Conservation (phyloP, 2,113 vertebrate genomes). For the Marmota monax region DNA sequence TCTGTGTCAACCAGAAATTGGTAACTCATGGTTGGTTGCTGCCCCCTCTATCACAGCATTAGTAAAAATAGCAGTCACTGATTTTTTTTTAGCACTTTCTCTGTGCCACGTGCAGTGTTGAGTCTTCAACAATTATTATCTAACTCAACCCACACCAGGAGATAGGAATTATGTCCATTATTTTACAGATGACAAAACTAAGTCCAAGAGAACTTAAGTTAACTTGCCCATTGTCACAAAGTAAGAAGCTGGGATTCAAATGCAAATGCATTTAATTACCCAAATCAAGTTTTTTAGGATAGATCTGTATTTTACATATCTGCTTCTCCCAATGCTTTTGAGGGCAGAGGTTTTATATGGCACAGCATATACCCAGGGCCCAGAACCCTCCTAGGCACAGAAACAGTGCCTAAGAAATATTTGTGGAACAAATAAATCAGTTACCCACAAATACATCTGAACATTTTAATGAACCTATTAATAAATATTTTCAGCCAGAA, state of each 20-base stretch:
- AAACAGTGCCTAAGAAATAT: constrained; percentile 29
- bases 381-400: not conserved
- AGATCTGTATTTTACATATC: not conserved
- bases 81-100: not conserved
- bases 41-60: not conserved
- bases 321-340: not conserved
- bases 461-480: not conserved
- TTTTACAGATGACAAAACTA: not conserved
- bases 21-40: not conserved
- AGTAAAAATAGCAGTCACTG: not conserved
- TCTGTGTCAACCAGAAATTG: not conserved
- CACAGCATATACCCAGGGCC: not conserved
- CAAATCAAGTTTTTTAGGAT: not conserved
- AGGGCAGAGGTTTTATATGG: not conserved
- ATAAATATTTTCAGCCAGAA: constrained; percentile 38
- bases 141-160: not conserved
- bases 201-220: constrained; percentile 4
- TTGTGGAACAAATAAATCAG: not conserved
- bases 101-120: not conserved
- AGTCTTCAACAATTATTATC: not conserved
- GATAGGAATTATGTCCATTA: not conserved
- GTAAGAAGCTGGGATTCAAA: not conserved
- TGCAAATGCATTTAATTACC: not conserved
- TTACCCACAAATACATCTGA: not conserved
- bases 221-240: not conserved